Percentiles rank a stretch among this genome's conserved stretches.
phyloP scores from a whole-genome alignment of 1,140 invertebrate species.

The Andrena cerasifolii region DNA sequence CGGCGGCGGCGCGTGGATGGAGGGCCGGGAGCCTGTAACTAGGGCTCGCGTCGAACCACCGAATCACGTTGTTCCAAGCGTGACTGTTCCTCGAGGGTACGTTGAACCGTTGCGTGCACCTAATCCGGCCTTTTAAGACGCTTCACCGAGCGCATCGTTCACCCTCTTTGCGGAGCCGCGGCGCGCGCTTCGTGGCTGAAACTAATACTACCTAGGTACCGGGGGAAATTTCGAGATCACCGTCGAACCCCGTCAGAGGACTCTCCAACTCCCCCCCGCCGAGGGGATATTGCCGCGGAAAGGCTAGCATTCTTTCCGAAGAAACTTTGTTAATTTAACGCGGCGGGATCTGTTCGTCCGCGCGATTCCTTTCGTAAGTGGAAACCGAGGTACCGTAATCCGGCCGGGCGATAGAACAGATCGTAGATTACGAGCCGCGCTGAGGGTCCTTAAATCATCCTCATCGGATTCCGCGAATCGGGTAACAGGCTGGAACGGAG shows the following conservation, averaged over 20 bases:
- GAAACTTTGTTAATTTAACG: too few species aligned
- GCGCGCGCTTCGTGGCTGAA: too few species aligned
- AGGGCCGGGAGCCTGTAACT: not conserved
- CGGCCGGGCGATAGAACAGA: not conserved
- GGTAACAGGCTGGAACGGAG: constrained; percentile 30
- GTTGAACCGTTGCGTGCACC: constrained; percentile 42
- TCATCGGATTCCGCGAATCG: constrained; percentile 24
- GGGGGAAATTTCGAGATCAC: too few species aligned
- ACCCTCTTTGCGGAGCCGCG: not conserved
- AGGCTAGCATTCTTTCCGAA: too few species aligned
- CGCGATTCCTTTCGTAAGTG: too few species aligned
- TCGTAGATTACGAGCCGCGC: not conserved
- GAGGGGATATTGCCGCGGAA: too few species aligned
- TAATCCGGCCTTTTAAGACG: constrained; percentile 16
- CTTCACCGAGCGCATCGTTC: constrained; percentile 3
- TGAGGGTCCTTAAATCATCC: constrained; percentile 28
- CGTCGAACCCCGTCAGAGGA: too few species aligned
- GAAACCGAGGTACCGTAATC: too few species aligned
- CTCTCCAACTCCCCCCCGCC: too few species aligned
- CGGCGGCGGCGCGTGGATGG: too few species aligned
- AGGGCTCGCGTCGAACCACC: not conserved
- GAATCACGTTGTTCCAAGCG: constrained; percentile 9
- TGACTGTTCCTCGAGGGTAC: constrained; percentile 12
- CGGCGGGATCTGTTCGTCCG: too few species aligned
- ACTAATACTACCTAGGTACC: too few species aligned